Evolutionary conservation across 2,797 vertebrate species (phyloP), one percentile per base, ranked within the genome.

Genomic region (Denticeps clupeoides): DNA sequence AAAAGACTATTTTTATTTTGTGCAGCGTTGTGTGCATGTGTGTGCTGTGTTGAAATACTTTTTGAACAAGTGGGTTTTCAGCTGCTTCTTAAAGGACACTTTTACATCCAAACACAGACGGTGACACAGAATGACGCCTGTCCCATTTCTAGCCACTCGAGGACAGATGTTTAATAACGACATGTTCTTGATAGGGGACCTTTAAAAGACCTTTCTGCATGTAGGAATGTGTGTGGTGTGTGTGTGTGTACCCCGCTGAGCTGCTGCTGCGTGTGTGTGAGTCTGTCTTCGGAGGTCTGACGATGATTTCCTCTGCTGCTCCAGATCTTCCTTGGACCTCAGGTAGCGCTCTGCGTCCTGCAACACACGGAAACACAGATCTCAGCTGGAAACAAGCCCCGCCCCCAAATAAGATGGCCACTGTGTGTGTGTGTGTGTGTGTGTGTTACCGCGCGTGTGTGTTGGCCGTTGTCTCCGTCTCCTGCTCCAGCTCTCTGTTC

Each of bases 21-120:
- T n/a, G n/a, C n/a, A n/a, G n/a, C n/a, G n/a, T n/a, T n/a, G n/a
- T n/a, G n/a, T n/a, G n/a, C n/a, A n/a, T n/a, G n/a, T n/a, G n/a
- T n/a, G n/a, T n/a, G n/a, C n/a, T n/a, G n/a, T n/a, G n/a, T n/a
- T n/a, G n/a, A n/a, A n/a, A n/a, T n/a, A n/a, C n/a, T n/a, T n/a
- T n/a, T n/a, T n/a, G n/a, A n/a, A n/a, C n/a, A n/a, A n/a, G n/a
- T n/a, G n/a, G n/a, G n/a, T n/a, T n/a, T n/a, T n/a, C n/a, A n/a
- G n/a, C n/a, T n/a, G n/a, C n/a, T n/a, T n/a, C n/a, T n/a, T n/a
- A n/a, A n/a, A n/a, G n/a, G n/a, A n/a, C n/a, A n/a, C n/a, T n/a
- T n/a, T n/a, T n/a, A 56, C 4, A 31, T 7, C 13, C 46, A 33
- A 26, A 47, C 46, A 23, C 11, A 50, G 58, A 87, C 24, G 2